Percentiles rank a stretch among this genome's conserved stretches.
phyloP scores from a whole-genome alignment of 2,113 vertebrate species.

The Pristiophorus japonicus region DNA sequence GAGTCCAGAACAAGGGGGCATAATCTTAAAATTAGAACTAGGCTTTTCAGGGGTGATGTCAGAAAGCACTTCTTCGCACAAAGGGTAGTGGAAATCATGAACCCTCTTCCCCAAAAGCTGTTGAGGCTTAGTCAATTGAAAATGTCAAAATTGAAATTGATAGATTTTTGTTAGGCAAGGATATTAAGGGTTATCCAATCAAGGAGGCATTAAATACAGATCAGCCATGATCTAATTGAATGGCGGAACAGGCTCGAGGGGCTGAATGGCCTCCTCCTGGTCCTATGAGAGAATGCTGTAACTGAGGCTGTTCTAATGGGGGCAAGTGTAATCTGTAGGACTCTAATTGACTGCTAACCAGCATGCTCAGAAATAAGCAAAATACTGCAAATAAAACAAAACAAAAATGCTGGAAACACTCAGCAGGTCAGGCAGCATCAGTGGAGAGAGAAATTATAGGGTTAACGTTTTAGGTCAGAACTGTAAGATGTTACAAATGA shows the following conservation, averaged over 20 bases:
- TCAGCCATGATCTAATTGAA: neutral
- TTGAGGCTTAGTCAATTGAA: neutral
- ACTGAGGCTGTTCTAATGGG: neutral
- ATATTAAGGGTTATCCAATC: neutral
- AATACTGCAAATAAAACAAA: neutral
- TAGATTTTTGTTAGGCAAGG: neutral
- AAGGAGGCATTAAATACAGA: neutral
- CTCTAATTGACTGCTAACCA: neutral
- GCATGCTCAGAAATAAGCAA: neutral
- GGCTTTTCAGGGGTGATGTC: neutral
- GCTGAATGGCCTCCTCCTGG: neutral
- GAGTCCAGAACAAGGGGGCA: too few relatives aligned
- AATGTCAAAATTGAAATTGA: neutral
- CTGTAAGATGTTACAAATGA: neutral
- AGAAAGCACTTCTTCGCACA: neutral
- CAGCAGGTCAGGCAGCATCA: neutral
- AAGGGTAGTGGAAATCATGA: neutral
- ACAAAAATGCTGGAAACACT: neutral
- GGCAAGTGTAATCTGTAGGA: neutral
- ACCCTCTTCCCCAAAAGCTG: too few relatives aligned
- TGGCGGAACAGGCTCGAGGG: neutral
- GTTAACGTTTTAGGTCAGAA: neutral
- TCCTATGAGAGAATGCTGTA: neutral
- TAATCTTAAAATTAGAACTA: too few relatives aligned
- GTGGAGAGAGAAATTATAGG: neutral